These are phyloP conservation scores for Chitala chitala DNA, from an alignment of 2,113 vertebrate genomes.

Conservation along the genomic window DNA sequence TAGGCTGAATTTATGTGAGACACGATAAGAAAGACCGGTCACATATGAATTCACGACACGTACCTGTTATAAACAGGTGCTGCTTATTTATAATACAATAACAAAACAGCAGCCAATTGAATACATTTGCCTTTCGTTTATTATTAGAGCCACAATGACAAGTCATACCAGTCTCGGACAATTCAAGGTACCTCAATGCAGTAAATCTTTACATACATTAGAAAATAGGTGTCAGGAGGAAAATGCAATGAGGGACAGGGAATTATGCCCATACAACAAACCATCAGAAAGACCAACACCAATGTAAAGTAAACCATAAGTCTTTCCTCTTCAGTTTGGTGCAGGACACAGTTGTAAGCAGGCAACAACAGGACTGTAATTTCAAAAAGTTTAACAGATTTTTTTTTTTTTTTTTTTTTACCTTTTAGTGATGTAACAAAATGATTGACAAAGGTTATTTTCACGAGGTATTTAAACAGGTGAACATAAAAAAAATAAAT, in stretches of 20 bases:
- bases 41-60: too few species aligned
- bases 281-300: conserved; percentile 63
- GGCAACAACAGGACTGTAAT: conserved; percentile 51
- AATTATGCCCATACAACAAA: conserved; percentile 38
- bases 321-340: conserved; percentile 65
- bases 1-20: too few species aligned
- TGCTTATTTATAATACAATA: not conserved
- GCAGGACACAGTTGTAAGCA: conserved; percentile 43
- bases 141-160: conserved; percentile 64
- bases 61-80: too few species aligned
- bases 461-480: conserved; percentile 26
- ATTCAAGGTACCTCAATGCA: conserved; percentile 58
- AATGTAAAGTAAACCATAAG: conserved; percentile 38
- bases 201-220: conserved; percentile 60
- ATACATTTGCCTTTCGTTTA: conserved; percentile 28
- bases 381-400: conserved; percentile 51
- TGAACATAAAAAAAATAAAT: conserved; percentile 5
- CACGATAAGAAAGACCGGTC: too few species aligned
- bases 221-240: conserved; percentile 55
- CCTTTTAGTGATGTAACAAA: conserved; percentile 34
- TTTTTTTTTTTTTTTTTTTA: conserved; percentile 37
- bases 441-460: conserved; percentile 4
- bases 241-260: conserved; percentile 33
- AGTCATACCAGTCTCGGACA: conserved; percentile 65
- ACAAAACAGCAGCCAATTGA: not conserved